phyloP scores from a whole-genome alignment of 2,888 invertebrate genomes.

The Tiliacea citrago region DNA sequence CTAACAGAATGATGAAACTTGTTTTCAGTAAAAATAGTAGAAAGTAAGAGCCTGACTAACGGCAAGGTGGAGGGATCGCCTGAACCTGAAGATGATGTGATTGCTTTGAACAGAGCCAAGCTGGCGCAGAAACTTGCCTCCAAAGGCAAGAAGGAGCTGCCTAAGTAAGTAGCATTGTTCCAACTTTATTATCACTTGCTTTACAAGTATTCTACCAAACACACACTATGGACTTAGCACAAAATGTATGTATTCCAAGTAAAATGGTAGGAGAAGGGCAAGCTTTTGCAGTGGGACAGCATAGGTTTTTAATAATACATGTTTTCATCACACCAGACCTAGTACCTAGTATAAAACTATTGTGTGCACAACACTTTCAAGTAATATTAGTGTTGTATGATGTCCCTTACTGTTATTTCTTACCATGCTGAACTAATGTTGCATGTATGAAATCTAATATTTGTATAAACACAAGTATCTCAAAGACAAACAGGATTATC shows the following conservation, averaged over 20 bases:
- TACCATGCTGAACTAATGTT: background rate
- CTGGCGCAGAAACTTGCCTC: conserved; percentile 94
- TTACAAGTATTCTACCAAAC: background rate
- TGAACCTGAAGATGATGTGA: conserved; percentile 92
- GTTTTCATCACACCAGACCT: too few relatives aligned
- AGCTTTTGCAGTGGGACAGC: background rate
- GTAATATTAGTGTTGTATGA: background rate
- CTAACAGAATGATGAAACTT: background rate
- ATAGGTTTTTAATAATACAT: too few relatives aligned
- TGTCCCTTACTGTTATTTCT: background rate
- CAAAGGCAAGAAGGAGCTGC: conserved; percentile 91
- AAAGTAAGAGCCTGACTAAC: conserved; percentile 84
- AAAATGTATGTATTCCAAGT: background rate
- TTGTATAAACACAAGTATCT: background rate
- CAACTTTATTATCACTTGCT: background rate
- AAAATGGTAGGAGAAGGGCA: background rate
- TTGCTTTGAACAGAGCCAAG: conserved; percentile 94
- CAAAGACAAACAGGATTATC: conserved; percentile 27
- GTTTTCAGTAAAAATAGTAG: conserved; percentile 90
- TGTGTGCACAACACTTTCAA: background rate
- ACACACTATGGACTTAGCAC: background rate
- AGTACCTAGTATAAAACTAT: too few relatives aligned
- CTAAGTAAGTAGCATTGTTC: conserved; percentile 78
- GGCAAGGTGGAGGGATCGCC: conserved; percentile 82
- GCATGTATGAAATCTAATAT: background rate